A percentile compares a stretch with the other conserved stretches of the same genome.
phyloP scores from a whole-genome alignment of 2,797 vertebrate species.

The Antrozous pallidus region DNA sequence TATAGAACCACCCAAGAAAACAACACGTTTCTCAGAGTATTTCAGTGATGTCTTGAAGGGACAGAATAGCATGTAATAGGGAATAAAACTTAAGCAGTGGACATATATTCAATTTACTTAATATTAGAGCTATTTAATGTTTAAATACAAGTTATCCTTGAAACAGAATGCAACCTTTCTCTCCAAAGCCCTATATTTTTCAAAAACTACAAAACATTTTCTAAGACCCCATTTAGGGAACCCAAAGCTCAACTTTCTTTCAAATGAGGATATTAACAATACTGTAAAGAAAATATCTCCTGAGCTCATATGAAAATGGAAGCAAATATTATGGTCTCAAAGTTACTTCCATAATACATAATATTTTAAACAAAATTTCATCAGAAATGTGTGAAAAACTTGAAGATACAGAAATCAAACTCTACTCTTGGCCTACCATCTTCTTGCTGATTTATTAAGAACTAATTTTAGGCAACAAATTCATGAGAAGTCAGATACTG shows the following conservation, averaged over 20 bases:
- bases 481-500: background rate
- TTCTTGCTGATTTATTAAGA: background rate
- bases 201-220: background rate
- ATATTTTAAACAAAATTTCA: constrained; percentile 9
- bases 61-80: background rate
- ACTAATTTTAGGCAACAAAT: background rate
- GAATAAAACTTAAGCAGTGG: constrained; percentile 3
- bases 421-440: background rate
- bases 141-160: background rate
- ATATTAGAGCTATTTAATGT: background rate
- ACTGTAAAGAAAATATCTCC: constrained; percentile 25
- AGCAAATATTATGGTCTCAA: background rate
- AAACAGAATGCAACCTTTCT: constrained; percentile 16
- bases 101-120: constrained; percentile 35
- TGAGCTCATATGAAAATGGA: background rate
- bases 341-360: background rate
- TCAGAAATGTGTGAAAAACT: background rate
- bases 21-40: background rate
- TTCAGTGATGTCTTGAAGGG: constrained; percentile 11
- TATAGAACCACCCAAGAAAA: constrained; percentile 22
- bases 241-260: background rate
- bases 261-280: background rate
- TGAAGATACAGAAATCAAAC: constrained; percentile 7
- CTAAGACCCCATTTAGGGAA: background rate
- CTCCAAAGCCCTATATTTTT: background rate